Conservation (phyloP, 2,113 vertebrate species). For the Myotis lucifugus region DNA sequence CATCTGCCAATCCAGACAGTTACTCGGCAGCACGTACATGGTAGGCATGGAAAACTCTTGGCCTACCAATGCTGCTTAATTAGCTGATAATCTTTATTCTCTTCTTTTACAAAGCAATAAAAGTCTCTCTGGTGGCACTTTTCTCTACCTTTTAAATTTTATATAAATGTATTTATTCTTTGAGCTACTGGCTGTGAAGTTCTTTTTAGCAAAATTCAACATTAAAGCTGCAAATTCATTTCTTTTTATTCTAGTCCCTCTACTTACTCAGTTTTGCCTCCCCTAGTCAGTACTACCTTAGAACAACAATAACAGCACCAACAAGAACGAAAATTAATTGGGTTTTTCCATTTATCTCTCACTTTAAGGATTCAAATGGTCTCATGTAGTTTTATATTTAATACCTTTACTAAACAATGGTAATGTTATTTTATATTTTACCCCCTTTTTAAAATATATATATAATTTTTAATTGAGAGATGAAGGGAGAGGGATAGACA, state of each 20-base stretch:
- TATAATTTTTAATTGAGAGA: too few relatives aligned
- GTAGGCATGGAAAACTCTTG: not conserved
- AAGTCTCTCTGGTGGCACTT: conserved; percentile 35
- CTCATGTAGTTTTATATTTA: conserved; percentile 58
- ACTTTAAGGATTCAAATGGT: conserved; percentile 49
- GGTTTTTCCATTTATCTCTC: not conserved
- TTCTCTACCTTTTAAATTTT: conserved; percentile 59
- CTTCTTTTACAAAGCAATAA: conserved; percentile 66
- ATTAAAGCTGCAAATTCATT: conserved; percentile 50
- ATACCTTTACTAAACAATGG: conserved; percentile 23
- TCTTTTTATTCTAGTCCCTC: not conserved
- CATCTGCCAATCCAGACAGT: not conserved
- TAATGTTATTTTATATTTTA: too few relatives aligned
- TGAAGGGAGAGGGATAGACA: too few relatives aligned
- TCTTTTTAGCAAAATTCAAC: conserved; percentile 59
- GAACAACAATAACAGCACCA: not conserved
- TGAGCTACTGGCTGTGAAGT: conserved; percentile 51
- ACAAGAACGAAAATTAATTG: not conserved
- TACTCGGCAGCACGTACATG: not conserved
- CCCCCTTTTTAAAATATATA: too few relatives aligned
- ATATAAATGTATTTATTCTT: conserved; percentile 58
- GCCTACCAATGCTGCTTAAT: conserved; percentile 50
- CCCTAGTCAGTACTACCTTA: not conserved
- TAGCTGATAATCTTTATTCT: conserved; percentile 38
- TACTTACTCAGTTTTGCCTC: not conserved